Conservation (phyloP, 2,888 invertebrate species). For the Suillia variegata region DNA sequence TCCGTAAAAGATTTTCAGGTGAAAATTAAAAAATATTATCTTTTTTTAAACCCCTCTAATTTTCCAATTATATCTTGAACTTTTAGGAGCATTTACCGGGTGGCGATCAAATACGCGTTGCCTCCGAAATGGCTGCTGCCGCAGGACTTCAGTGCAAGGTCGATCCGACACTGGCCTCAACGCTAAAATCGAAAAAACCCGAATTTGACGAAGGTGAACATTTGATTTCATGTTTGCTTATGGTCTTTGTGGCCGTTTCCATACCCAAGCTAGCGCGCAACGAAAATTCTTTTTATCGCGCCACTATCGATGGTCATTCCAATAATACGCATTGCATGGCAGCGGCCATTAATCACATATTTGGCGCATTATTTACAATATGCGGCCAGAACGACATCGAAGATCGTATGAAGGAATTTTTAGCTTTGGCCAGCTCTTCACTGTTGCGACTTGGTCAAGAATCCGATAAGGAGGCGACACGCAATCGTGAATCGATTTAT, state of each 20-base stretch:
- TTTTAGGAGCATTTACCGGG: constrained; percentile 90
- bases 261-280: constrained; percentile 91
- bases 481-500: constrained; percentile 96
- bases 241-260: constrained; percentile 99
- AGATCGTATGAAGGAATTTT: constrained; percentile 95
- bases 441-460: constrained; percentile 93
- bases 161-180: constrained; percentile 91
- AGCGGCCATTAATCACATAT: constrained; percentile 92
- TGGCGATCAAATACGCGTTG: constrained; percentile 87
- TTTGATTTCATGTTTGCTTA: constrained; percentile 88
- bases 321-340: constrained; percentile 99
- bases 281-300: constrained; percentile 87
- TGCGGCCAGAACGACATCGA: constrained; percentile 96
- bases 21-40: no score
- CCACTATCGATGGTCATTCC: constrained; percentile 90
- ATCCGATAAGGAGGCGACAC: constrained; percentile 90
- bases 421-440: constrained; percentile 92
- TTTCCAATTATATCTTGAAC: no score
- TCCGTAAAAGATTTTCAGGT: constrained; percentile 94
- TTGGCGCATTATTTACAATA: constrained; percentile 95
- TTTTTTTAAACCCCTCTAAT: no score
- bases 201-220: constrained; percentile 93
- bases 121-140: constrained; percentile 97
- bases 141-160: constrained; percentile 93
- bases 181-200: constrained; percentile 85